Conservation (phyloP, 2,888 invertebrate genomes). For the Entomobrya multifasciata region DNA sequence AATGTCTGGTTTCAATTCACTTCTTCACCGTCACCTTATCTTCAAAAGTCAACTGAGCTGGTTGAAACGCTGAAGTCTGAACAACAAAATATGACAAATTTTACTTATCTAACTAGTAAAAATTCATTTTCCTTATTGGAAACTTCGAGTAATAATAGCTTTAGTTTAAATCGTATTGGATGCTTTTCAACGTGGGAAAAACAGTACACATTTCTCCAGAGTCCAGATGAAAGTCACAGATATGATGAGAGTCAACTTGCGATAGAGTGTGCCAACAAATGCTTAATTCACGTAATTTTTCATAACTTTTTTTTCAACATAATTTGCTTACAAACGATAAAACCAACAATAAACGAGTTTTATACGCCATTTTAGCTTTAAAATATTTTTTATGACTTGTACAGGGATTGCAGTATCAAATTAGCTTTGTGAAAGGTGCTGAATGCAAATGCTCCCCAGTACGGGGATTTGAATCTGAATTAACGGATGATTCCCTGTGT, state of each 20-base stretch:
- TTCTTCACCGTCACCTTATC: conserved; percentile 11
- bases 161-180: conserved; percentile 19
- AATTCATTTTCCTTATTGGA: not conserved
- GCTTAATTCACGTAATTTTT: conserved; percentile 24
- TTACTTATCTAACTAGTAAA: not conserved
- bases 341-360: too few species aligned
- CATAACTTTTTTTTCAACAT: not conserved
- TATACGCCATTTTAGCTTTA: too few species aligned
- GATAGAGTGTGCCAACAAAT: conserved; percentile 31
- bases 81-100: not conserved
- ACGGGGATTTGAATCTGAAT: conserved; percentile 38
- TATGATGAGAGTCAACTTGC: conserved; percentile 9
- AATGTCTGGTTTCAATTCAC: conserved; percentile 16
- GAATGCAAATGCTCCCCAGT: conserved; percentile 60
- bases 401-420: not conserved
- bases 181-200: conserved; percentile 54
- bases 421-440: conserved; percentile 67
- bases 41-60: not conserved
- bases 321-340: too few species aligned
- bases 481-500: conserved; percentile 28
- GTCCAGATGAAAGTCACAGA: not conserved
- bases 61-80: not conserved
- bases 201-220: not conserved
- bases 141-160: not conserved
- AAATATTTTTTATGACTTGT: not conserved